Conservation (phyloP, 2,113 vertebrate genomes). For the Mystacornis crossleyi region DNA sequence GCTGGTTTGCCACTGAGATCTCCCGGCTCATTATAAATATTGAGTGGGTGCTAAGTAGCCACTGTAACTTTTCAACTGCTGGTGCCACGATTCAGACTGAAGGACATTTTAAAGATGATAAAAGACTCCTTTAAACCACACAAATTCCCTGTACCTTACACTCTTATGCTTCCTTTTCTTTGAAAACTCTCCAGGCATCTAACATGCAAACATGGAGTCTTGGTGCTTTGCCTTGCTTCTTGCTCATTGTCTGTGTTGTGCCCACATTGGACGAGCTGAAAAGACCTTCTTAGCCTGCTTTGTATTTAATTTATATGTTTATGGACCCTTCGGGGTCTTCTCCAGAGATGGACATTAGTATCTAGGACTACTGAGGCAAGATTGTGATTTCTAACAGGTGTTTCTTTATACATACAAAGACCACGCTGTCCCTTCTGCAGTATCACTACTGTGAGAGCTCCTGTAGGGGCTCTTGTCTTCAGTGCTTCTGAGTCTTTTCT, state of each 20-base stretch:
- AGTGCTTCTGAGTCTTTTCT: not conserved
- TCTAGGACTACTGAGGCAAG: not conserved
- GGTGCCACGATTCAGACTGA: not conserved
- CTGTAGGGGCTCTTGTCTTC: not conserved
- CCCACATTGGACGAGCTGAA: not conserved
- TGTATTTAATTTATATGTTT: not conserved
- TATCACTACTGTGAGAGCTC: not conserved
- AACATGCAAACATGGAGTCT: rapidly evolving
- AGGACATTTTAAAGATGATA: not conserved
- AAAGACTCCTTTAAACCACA: not conserved
- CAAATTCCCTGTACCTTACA: not conserved
- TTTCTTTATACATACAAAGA: not conserved
- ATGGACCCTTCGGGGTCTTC: not conserved
- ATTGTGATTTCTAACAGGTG: not conserved
- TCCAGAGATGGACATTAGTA: not conserved
- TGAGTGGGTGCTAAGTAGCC: not conserved
- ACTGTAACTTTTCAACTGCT: not conserved
- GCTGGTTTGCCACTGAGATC: not conserved
- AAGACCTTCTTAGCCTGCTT: not conserved
- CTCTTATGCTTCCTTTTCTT: not conserved
- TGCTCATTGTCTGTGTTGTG: not conserved
- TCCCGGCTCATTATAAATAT: not conserved
- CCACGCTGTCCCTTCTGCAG: not conserved
- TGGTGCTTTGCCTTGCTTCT: not conserved
- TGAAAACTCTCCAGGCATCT: not conserved